Conservation (phyloP, 2,888 invertebrate species). For the Lochmaea crataegi region DNA sequence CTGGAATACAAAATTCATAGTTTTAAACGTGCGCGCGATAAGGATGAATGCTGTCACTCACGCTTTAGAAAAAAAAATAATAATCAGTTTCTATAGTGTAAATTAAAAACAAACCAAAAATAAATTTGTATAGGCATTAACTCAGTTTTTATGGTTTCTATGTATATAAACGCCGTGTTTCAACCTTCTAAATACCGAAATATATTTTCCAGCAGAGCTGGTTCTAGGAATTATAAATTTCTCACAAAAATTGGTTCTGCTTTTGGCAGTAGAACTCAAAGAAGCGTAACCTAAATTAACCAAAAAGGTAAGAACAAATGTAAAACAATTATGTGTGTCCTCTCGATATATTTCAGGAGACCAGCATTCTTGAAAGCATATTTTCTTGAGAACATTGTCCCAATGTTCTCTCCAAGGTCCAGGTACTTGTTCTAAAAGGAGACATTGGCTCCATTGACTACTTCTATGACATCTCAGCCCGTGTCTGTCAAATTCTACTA, state of each 20-base stretch:
- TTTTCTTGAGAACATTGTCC: slow-evolving; percentile 74
- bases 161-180: slow-evolving; percentile 68
- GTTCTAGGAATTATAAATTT: slow-evolving; percentile 85
- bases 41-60: too few relatives aligned
- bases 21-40: too few relatives aligned
- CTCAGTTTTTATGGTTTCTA: slow-evolving; percentile 48
- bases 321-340: slow-evolving; percentile 85
- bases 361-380: slow-evolving; percentile 74
- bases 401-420: slow-evolving; percentile 77
- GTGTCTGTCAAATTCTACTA: slow-evolving; percentile 86
- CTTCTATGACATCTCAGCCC: slow-evolving; percentile 73
- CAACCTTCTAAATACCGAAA: slow-evolving; percentile 82
- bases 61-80: too few relatives aligned
- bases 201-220: slow-evolving; percentile 86
- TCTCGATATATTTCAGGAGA: slow-evolving; percentile 78
- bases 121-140: background rate
- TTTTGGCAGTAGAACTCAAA: slow-evolving; percentile 76
- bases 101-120: too few relatives aligned
- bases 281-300: slow-evolving; percentile 77
- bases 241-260: slow-evolving; percentile 79
- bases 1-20: too few relatives aligned
- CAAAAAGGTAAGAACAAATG: slow-evolving; percentile 85
- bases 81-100: too few relatives aligned
- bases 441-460: slow-evolving; percentile 75
- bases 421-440: slow-evolving; percentile 75